A percentile compares a stretch with the other conserved stretches of the same genome.
Conservation (phyloP, 1,140 invertebrate genomes). For the Chlorops oryzae region DNA sequence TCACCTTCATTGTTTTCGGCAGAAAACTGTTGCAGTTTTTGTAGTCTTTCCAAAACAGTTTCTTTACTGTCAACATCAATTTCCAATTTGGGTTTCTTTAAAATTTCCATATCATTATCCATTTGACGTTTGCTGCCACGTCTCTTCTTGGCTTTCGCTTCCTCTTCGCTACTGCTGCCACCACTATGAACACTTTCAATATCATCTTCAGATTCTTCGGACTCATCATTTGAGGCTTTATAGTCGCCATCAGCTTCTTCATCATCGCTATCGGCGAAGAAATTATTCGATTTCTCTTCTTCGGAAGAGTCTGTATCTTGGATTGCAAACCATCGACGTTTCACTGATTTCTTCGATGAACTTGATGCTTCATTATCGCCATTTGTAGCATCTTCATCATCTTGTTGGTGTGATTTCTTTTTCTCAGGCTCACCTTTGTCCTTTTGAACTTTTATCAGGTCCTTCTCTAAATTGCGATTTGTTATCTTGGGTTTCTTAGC, state of each 20-base stretch:
- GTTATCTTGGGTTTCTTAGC: neutral
- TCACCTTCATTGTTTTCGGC: conserved; percentile 6
- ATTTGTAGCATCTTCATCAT: conserved; percentile 29
- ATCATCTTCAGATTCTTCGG: conserved; percentile 19
- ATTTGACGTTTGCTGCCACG: no score
- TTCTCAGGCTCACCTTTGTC: conserved; percentile 18
- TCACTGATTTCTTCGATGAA: conserved; percentile 36
- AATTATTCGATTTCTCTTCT: conserved; percentile 47
- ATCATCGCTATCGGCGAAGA: conserved; percentile 15
- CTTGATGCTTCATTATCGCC: conserved; percentile 44
- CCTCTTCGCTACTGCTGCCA: neutral
- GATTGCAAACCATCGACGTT: conserved; percentile 48
- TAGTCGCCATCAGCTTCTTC: conserved; percentile 34
- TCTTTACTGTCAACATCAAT: conserved; percentile 18
- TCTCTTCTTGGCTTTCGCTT: conserved; percentile 23
- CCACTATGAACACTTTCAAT: neutral
- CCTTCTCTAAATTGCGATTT: conserved; percentile 1
- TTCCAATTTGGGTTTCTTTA: conserved; percentile 30
- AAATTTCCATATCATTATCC: no score
- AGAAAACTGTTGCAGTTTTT: conserved; percentile 29
- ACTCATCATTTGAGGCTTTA: neutral
- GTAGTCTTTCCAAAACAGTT: conserved; percentile 34
- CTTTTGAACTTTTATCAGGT: conserved; percentile 2
- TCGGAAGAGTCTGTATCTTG: conserved; percentile 53
- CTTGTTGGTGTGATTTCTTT: conserved; percentile 22